Evolutionary conservation across 2,888 invertebrate genomes (phyloP), one percentile per base, ranked within the genome.

Genomic region (Galerucella pusilla): DNA sequence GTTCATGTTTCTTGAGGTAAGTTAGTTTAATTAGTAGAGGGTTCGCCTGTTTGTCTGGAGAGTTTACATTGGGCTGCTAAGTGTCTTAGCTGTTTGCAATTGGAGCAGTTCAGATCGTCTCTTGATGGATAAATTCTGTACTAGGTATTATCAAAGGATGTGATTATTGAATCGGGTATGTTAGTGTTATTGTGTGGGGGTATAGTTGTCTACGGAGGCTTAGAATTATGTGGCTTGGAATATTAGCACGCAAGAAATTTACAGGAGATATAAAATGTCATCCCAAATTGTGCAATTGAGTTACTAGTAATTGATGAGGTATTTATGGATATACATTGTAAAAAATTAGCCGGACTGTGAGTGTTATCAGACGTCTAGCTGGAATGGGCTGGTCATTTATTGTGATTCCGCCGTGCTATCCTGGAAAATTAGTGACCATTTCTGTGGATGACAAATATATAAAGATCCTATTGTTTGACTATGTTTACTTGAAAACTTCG

Each of bases 251-350:
- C 28, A 63, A 9, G 35, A 42, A 63, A n/a, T n/a, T 42, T 9
- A 64, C 25, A 45, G 64, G 64, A 45, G 64, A 64, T 16, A 64
- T 6, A 6, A 45, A 45, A 5, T 61, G 16, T 10, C 42, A 45
- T n/a, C 45, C 46, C 10, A 64, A 25, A 10, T 42, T 68, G 61
- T 75, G 75, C 2, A 83, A 60, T 65, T 71, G 71, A 10, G 64
- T 45, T 73, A 79, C 79, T 20, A 78, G 10, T 14, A 75, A 12
- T 4, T 73, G 20, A 60, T 82, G 80, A 9, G 79, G 81, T 20
- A 82, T 82, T 2, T 78, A 20, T 78, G 81, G 68, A 25, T 75
- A 76, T 1, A 83, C 81, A 71, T 83, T 83, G 20, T 83, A 83
- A 1, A 84, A 68, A n/a, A 83, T 71, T 25, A 83, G 64, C 59